Evolutionary conservation across 2,888 invertebrate genomes (phyloP), one percentile per base, ranked within the genome.

Genomic region (Ophion slaviceki): DNA sequence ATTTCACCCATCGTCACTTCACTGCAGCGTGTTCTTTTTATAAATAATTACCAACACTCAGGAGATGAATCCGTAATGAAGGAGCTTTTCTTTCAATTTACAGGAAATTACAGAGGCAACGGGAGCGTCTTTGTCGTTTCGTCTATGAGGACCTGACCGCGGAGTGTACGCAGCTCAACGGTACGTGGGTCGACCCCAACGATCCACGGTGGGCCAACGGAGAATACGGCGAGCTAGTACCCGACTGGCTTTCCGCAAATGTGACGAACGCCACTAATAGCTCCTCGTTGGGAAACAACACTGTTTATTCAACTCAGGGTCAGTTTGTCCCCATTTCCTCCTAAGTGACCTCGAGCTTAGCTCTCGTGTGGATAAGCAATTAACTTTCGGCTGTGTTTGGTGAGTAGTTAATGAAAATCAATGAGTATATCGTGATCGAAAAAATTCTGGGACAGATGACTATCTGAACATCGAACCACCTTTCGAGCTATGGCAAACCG

Each of bases 401-500:
- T 68, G 36, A n/a, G 36, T 62, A 62, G 62, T 45, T 62, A 8
- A n/a, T 71, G 11, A 62, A 62, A 71, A 82, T 77, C 45, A 57
- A 64, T 77, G 71, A 53, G 45, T 28, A 24, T 71, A 45, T 74
- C 47, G 20, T 75, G 32, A 4, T 67, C 71, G 57, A 67, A 67
- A 85, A 53, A 76, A 72, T 77, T 57, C 76, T 59, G 74, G 53
- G 40, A 70, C 96, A 86, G 97, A 97, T 20, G 94, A 88, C 64
- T 82, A 82, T 67, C 74, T 81, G 61, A 84, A 36, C 71, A 85
- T 59, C 53, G 79, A 97, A 89, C 97, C 98, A 76, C 98, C 98
- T 6, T 98, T 99, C 94, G 97, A 97, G 83, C 95, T 98, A 72
- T 98, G 99, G 98, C 96, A 98, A 94, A 97, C 98, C 14, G 96